Evolutionary conservation across 2,113 vertebrate species (phyloP).

Genomic region (Vidua macroura): DNA sequence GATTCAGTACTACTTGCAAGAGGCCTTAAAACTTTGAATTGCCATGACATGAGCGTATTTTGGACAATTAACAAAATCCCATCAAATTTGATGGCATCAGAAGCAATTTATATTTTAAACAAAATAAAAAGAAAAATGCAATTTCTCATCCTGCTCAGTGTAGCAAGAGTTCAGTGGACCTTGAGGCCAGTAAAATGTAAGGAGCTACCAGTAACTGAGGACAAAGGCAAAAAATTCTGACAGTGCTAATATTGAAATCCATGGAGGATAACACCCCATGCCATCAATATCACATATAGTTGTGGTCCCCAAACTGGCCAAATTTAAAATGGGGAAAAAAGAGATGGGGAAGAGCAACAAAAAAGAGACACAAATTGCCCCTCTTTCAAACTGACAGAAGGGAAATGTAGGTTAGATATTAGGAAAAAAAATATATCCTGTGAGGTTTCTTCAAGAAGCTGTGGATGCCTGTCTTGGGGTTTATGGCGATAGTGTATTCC

Average conservation of each 20-base stretch:
- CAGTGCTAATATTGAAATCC: neutral
- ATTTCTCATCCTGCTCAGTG: neutral
- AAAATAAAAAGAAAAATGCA: neutral
- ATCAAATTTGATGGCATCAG: neutral
- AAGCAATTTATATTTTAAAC: neutral
- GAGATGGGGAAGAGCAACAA: neutral
- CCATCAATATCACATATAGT: neutral
- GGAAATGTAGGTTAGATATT: neutral
- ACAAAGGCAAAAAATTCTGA: neutral
- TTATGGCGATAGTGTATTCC: accelerated
- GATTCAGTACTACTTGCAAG: neutral
- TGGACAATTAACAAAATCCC: neutral
- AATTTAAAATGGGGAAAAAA: neutral
- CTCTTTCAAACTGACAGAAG: neutral
- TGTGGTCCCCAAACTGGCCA: neutral
- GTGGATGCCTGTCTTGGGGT: neutral
- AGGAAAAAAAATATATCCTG: neutral
- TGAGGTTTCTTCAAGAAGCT: neutral
- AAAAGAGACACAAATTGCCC: neutral
- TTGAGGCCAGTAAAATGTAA: neutral
- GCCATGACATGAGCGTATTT: neutral
- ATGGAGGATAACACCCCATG: neutral
- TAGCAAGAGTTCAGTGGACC: neutral
- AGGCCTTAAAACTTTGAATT: neutral
- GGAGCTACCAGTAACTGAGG: neutral